These are phyloP conservation scores for Lepus europaeus DNA, from an alignment of 2,113 vertebrate species.

Conservation along the genomic window DNA sequence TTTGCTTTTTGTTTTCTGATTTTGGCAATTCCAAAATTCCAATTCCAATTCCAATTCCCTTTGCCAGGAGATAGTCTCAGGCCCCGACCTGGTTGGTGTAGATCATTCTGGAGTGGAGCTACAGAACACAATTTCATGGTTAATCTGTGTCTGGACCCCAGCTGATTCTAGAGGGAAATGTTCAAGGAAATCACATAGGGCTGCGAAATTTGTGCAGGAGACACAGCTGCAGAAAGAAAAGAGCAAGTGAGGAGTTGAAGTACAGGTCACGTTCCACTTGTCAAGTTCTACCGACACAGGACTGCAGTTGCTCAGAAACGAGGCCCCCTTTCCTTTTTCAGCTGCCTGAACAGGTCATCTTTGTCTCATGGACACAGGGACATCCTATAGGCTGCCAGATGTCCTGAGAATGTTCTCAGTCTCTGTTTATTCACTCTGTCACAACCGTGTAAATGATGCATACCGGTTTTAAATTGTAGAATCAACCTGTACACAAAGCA, in stretches of 20 bases:
- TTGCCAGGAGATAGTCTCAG: neutral
- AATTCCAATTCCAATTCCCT: neutral
- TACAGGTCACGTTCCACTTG: neutral
- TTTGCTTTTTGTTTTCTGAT: neutral
- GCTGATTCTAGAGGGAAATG: neutral
- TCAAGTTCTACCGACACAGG: neutral
- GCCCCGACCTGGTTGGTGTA: neutral
- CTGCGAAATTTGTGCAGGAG: neutral
- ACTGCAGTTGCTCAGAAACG: neutral
- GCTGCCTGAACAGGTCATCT: neutral
- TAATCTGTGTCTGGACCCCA: neutral
- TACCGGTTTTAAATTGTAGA: conserved; percentile 8
- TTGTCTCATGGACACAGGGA: neutral
- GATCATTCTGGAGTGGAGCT: neutral
- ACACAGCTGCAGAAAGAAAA: neutral
- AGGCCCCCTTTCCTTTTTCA: neutral
- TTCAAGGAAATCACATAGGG: neutral
- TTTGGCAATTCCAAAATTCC: neutral
- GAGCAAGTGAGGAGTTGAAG: neutral
- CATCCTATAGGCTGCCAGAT: conserved; percentile 1
- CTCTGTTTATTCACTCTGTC: neutral
- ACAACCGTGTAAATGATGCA: neutral
- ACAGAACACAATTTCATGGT: neutral
- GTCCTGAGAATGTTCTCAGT: neutral
- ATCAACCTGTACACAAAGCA: conserved; percentile 14